Conservation (phyloP, 2,797 vertebrate genomes). For the Argyrosomus regius region DNA sequence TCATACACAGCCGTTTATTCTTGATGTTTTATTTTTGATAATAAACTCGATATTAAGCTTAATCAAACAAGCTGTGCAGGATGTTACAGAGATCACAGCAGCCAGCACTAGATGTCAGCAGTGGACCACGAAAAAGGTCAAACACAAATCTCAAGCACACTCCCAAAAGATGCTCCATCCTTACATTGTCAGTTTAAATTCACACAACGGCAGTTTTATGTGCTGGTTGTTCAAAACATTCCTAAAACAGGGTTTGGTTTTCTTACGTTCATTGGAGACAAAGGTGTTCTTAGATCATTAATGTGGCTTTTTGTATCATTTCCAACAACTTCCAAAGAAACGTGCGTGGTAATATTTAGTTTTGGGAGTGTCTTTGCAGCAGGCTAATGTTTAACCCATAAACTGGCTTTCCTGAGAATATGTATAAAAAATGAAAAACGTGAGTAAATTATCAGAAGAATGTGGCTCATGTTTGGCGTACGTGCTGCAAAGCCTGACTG, state of each 20-base stretch:
- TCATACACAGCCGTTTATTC: conserved; percentile 11
- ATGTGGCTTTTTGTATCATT: background rate
- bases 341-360: background rate
- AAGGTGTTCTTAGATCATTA: background rate
- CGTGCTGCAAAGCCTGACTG: background rate
- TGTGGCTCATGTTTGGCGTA: background rate
- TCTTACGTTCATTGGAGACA: background rate
- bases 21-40: background rate
- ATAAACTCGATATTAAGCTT: background rate
- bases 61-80: background rate
- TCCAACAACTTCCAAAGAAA: background rate
- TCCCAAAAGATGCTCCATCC: background rate
- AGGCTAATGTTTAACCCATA: background rate
- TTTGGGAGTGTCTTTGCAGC: background rate
- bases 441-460: accelerated
- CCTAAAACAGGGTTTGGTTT: background rate
- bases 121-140: background rate
- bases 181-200: background rate
- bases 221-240: background rate
- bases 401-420: background rate
- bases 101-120: conserved; percentile 59
- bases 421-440: background rate
- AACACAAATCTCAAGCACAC: too few species aligned
- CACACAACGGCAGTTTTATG: background rate
- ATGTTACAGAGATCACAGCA: background rate